A percentile compares a stretch with the other conserved stretches of the same genome.
These are phyloP conservation scores for Pao palembangensis DNA, from an alignment of 2,113 vertebrate genomes.

Conservation along the genomic window DNA sequence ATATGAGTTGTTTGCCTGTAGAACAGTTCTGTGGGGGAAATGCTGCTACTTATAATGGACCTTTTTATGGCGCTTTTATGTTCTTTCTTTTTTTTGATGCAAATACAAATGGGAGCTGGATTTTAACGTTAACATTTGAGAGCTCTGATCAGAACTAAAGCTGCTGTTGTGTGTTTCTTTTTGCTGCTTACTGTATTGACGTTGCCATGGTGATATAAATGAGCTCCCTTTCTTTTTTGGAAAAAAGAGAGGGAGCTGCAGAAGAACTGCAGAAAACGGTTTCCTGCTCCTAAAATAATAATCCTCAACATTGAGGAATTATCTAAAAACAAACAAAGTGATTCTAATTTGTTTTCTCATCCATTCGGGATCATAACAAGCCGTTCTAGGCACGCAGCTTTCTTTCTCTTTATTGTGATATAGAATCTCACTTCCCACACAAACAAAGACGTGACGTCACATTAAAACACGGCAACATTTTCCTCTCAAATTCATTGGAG, in stretches of 20 bases:
- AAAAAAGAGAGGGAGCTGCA: not conserved
- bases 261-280: not conserved
- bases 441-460: conserved; percentile 32
- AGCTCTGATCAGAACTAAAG: conserved; percentile 40
- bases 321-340: conserved; percentile 29
- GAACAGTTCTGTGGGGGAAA: conserved; percentile 51
- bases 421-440: conserved; percentile 27
- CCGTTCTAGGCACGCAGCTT: conserved; percentile 26
- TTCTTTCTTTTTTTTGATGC: conserved; percentile 49
- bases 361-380: conserved; percentile 15
- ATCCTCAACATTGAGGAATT: conserved; percentile 12
- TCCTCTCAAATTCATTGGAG: conserved; percentile 52
- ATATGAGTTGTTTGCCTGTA: conserved; percentile 62
- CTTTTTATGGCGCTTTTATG: conserved; percentile 45
- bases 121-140: conserved; percentile 34
- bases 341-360: conserved; percentile 36
- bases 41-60: conserved; percentile 37
- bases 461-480: conserved; percentile 44
- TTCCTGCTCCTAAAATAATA: conserved; percentile 21
- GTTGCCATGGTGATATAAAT: conserved; percentile 64
- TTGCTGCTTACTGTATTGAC: conserved; percentile 24
- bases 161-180: conserved; percentile 19
- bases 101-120: conserved; percentile 29
- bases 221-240: conserved; percentile 23
- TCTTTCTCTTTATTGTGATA: conserved; percentile 54